These are phyloP conservation scores for Helleia helle DNA, from an alignment of 2,888 invertebrate species.

Conservation along the genomic window DNA sequence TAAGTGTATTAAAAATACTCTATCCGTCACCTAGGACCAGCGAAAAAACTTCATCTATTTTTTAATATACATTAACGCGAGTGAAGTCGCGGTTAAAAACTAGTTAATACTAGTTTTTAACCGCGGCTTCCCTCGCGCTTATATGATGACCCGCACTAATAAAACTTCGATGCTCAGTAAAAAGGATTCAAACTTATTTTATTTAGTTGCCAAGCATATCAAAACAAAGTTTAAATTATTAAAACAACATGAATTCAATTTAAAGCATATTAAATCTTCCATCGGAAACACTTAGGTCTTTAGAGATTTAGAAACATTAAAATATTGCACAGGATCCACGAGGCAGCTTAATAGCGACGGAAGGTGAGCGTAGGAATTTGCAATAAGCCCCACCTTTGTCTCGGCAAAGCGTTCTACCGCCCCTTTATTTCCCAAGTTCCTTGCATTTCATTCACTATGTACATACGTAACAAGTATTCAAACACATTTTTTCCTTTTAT, in stretches of 20 bases:
- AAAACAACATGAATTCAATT: background rate
- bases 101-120: no score
- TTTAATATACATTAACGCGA: no score
- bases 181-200: no score
- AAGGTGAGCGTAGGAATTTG: conserved; percentile 63
- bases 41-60: no score
- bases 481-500: conserved; percentile 33
- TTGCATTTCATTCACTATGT: conserved; percentile 54
- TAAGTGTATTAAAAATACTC: no score
- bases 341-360: conserved; percentile 49
- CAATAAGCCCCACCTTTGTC: conserved; percentile 67
- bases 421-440: conserved; percentile 58
- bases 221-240: no score
- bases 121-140: no score
- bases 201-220: no score
- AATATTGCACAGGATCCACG: conserved; percentile 37
- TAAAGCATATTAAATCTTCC: background rate
- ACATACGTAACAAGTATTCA: conserved; percentile 32
- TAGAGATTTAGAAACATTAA: conserved; percentile 24
- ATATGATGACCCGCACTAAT: no score
- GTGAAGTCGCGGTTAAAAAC: no score
- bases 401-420: conserved; percentile 34
- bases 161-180: no score
- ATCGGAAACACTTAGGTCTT: conserved; percentile 9
- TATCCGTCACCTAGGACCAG: no score